These are phyloP conservation scores for Aleadryas rufinucha DNA, from an alignment of 2,113 vertebrate species.

Conservation along the genomic window DNA sequence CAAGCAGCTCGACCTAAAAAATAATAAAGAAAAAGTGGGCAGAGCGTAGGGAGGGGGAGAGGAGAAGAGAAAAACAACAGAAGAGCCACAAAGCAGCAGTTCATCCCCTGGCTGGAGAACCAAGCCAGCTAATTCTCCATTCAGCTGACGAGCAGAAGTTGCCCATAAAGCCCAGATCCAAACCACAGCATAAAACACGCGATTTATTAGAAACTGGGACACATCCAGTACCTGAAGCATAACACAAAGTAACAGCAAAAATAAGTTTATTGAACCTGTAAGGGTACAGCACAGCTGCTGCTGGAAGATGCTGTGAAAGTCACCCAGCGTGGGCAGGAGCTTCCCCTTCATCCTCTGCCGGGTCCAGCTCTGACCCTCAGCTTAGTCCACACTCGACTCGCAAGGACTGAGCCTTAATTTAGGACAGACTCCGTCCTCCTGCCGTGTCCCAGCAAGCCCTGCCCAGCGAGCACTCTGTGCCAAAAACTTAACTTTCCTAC, in stretches of 20 bases:
- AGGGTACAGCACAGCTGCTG: not conserved
- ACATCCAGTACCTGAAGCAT: constrained; percentile 40
- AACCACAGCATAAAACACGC: constrained; percentile 1
- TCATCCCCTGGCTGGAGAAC: not conserved
- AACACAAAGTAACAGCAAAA: constrained; percentile 37
- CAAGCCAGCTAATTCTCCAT: constrained; percentile 6
- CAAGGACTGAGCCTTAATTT: not conserved
- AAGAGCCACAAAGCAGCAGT: constrained; percentile 22
- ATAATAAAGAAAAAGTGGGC: not conserved
- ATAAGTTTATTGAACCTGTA: constrained; percentile 21
- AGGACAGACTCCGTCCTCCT: not conserved
- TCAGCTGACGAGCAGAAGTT: constrained; percentile 41
- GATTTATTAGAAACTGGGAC: constrained; percentile 29
- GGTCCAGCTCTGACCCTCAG: not conserved
- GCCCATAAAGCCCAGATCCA: constrained; percentile 35
- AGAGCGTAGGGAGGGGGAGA: not conserved
- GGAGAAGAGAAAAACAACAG: constrained; percentile 27
- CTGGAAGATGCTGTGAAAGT: constrained; percentile 24
- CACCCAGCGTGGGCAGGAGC: not conserved
- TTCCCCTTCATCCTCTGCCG: not conserved
- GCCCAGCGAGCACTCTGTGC: not conserved
- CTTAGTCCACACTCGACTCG: not conserved
- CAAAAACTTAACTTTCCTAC: not conserved
- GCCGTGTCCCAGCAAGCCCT: not conserved
- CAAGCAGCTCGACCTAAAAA: constrained; percentile 87